Conservation (phyloP, 1,140 invertebrate species). For the Tetraneura akinire region DNA sequence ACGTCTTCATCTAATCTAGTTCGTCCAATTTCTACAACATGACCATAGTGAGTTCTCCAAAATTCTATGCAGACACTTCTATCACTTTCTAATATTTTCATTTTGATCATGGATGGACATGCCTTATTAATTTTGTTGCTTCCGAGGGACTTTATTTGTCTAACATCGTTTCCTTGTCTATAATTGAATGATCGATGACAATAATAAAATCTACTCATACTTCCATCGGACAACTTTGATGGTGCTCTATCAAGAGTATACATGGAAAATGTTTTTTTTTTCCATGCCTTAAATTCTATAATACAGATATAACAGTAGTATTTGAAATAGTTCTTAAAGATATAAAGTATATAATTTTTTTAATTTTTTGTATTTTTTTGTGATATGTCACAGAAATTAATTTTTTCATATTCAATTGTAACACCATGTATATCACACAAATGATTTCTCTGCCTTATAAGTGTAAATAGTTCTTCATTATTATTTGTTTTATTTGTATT, state of each 20-base stretch:
- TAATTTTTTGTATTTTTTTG: too few relatives aligned
- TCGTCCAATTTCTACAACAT: constrained; percentile 7
- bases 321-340: too few relatives aligned
- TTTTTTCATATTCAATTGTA: too few relatives aligned
- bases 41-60: background rate
- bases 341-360: too few relatives aligned
- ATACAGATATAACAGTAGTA: too few relatives aligned
- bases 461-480: too few relatives aligned
- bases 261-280: background rate
- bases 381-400: too few relatives aligned
- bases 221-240: background rate
- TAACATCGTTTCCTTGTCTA: background rate
- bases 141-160: background rate
- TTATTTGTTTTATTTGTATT: too few relatives aligned
- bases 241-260: background rate
- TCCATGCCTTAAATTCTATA: constrained; percentile 8
- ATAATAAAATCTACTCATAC: background rate
- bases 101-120: background rate
- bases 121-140: background rate
- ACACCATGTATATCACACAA: too few relatives aligned
- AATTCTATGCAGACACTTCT: background rate
- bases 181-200: constrained; percentile 7
- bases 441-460: too few relatives aligned
- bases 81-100: background rate
- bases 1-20: background rate